Evolutionary conservation across 2,888 invertebrate genomes (phyloP).

Genomic region (Lottia scabra): DNA sequence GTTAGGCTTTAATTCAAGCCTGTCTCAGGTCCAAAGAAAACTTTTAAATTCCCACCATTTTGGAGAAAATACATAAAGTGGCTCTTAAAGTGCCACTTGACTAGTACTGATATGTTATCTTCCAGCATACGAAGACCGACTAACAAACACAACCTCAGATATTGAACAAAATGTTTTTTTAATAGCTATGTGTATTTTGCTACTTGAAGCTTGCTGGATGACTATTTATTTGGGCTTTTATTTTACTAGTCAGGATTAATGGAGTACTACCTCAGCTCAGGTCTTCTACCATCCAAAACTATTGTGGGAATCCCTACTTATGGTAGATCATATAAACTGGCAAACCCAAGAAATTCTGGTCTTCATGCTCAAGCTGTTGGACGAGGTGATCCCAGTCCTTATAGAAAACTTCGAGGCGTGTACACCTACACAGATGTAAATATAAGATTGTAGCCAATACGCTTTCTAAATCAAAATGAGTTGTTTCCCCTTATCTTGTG

Average conservation of each 20-base stretch:
- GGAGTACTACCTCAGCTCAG: conserved; percentile 26
- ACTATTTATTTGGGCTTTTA: neutral
- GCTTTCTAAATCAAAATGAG: neutral
- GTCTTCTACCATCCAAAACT: conserved; percentile 44
- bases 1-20: too few relatives aligned
- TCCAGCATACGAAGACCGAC: too few relatives aligned
- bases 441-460: neutral
- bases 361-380: conserved; percentile 37
- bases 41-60: too few relatives aligned
- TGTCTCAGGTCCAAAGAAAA: too few relatives aligned
- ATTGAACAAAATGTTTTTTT: too few relatives aligned
- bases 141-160: too few relatives aligned
- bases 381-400: conserved; percentile 32
- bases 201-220: too few relatives aligned
- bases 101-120: too few relatives aligned
- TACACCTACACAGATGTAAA: conserved; percentile 36
- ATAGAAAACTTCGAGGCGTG: conserved; percentile 22
- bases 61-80: too few relatives aligned
- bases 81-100: too few relatives aligned
- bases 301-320: conserved; percentile 55
- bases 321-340: conserved; percentile 50
- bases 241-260: conserved; percentile 28
- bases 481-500: neutral
- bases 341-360: conserved; percentile 22
- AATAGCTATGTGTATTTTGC: too few relatives aligned